Base-by-base conservation (phyloP, 2,113 vertebrate species). In the Sceloporus undulatus region DNA sequence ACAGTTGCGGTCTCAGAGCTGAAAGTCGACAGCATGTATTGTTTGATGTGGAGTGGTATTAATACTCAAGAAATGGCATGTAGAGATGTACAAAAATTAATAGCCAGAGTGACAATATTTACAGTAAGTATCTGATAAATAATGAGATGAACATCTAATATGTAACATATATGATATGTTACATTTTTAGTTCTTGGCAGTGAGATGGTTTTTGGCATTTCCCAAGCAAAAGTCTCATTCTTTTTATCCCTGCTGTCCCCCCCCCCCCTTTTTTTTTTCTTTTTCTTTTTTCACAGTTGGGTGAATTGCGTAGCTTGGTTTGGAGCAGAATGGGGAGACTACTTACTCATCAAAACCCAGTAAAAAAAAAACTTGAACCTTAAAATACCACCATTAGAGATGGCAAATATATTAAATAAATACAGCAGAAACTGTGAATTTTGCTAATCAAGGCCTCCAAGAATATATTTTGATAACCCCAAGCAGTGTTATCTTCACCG, bases 361-460 rank as follows among this genome's bases (percentile, higher is more conserved):
- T 38, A 76, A 85, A 75, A 76, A 85, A 75, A 66, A 29, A 14
- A 7, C 27, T 85, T 19, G 21, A 40, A 66, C 18, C 23, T 7
- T 23, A n/a, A 59, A 54, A 38, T 25, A 59, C 23, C 5, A 25
- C 9, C 59, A 11, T 52, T n/a, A n/a, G 14, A 40, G 38, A 79
- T 70, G n/a, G 6, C 38, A 70, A 79, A n/a, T 29, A 48, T 29
- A 29, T 80, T 87, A 80, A 87, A 56, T 34, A 54, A 59, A 80
- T 29, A 34, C 40, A 5, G 13, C 27, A 68, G 70, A 59, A 75
- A 52, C 9, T 0, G 0, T 79, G 27, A 27, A 70, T 21, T 70
- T 29, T 16, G 42, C 56, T 77, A 48, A 84, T 70, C 19, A 77
- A 89, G 85, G 79, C 80, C 75, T 87, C 59, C 85, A 90, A 87